phyloP scores from a whole-genome alignment of 2,113 vertebrate species.

The Gopherus flavomarginatus region DNA sequence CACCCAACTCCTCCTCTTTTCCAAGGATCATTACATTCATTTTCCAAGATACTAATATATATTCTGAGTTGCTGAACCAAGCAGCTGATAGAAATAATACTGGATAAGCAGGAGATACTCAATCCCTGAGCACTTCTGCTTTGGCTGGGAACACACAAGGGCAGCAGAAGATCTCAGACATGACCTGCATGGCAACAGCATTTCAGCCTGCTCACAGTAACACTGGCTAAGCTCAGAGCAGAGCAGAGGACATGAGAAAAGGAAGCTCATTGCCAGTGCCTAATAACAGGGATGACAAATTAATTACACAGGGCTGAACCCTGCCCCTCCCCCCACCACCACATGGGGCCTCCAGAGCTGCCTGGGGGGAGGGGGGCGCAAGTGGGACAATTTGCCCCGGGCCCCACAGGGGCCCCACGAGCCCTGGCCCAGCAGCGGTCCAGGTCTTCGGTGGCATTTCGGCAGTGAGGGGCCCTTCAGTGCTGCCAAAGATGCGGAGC shows the following conservation, averaged over 20 bases:
- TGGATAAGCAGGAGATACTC: not conserved
- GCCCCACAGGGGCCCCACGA: too few relatives aligned
- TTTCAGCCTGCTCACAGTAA: not conserved
- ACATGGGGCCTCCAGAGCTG: not conserved
- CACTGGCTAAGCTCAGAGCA: not conserved
- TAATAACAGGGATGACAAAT: not conserved
- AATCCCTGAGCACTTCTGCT: not conserved
- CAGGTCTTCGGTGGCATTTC: too few relatives aligned
- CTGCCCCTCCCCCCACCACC: not conserved
- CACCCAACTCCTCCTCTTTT: not conserved
- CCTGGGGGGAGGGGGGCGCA: too few relatives aligned
- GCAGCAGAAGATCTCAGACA: not conserved
- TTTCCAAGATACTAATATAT: not conserved
- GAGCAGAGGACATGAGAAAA: not conserved
- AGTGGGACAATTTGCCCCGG: too few relatives aligned
- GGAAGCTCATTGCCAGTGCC: not conserved
- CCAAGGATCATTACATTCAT: not conserved
- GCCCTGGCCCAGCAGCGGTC: too few relatives aligned
- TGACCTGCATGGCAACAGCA: not conserved
- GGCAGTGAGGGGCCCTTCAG: too few relatives aligned
- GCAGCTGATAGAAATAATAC: conserved; percentile 12
- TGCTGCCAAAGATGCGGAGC: too few relatives aligned
- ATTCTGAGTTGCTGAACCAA: not conserved
- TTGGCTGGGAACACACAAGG: not conserved
- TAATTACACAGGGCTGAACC: not conserved